Evolutionary conservation across 2,888 invertebrate genomes (phyloP).

Genomic region (Chamaedrilus cognettii): DNA sequence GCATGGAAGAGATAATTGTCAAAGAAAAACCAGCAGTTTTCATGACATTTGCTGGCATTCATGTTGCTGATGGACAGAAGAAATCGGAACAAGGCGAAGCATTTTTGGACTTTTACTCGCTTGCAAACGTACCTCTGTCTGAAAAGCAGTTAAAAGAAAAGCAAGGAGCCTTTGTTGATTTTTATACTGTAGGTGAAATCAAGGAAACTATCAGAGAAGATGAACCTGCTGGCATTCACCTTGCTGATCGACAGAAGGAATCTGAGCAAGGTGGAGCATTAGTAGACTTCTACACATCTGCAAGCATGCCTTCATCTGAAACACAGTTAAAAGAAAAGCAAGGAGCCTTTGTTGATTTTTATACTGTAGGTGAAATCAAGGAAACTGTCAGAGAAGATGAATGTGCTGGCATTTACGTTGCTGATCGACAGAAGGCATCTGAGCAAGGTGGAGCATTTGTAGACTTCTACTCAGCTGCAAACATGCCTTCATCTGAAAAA

Average conservation of each 20-base stretch:
- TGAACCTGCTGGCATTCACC: no score
- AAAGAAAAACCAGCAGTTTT: no score
- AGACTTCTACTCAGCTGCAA: slow-evolving; percentile 1
- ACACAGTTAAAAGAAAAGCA: background rate
- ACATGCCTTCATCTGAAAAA: no score
- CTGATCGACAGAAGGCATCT: background rate
- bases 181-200: background rate
- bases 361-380: background rate
- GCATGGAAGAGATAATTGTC: background rate
- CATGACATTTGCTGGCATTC: no score
- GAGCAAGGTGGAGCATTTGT: background rate
- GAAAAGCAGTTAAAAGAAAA: background rate
- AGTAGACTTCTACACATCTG: background rate
- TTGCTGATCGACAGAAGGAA: background rate
- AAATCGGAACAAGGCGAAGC: background rate
- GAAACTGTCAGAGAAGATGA: no score
- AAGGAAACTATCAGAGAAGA: no score
- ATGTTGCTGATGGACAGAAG: no score
- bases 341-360: slow-evolving; percentile 3
- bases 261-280: background rate
- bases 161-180: background rate
- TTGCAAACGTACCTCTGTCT: background rate
- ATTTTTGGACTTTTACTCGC: background rate
- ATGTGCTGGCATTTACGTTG: no score
- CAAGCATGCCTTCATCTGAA: background rate